Base-by-base conservation (phyloP, 2,888 invertebrate species). In the Pseudococcus viburni region DNA sequence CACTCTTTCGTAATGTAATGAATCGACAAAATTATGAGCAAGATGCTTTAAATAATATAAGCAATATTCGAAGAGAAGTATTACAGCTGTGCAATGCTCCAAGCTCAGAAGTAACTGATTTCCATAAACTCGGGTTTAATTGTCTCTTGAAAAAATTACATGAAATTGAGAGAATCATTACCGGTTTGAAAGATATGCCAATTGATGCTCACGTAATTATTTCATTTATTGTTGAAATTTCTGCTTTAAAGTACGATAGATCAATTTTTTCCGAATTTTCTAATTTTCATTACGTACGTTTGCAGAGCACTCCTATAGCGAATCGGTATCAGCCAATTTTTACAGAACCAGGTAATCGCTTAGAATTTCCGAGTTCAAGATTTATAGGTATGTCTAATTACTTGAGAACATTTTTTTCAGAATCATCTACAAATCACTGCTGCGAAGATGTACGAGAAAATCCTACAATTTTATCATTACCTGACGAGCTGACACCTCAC, bases 141-240 rank as follows among this genome's bases (percentile, higher is more conserved):
- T 84, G 84, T 19, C 84, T 84, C 17, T 55, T 84, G 33, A 84
- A 55, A 15, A 84, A 84, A 26, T 55, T 84, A 22, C 48, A 84
- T 5, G 84, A 84, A 84, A 84, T 84, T 9, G 84, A 84, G 8
- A 84, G 11, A 84, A 84, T 84, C 22, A 15, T 84, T 8, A 48
- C 26, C 5, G 84, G 51, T 19, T 22, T 84, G 3, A 84, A 55
- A n/a, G 55, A 84, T 33, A 84, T 84, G 84, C 33, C 84, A 5
- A 73, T 33, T 15, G 11, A 15, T 9, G 73, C 33, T 33, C 73
- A 73, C 17, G 73, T 73, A 73, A 73, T 73, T 73, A 33, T 39
- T 33, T 73, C 33, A 17, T 15, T 68, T 68, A 6, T 26, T 68
- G 39, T 39, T 15, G 68, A 73, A 33, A 33, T 73, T 73, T 73